These are phyloP conservation scores for Anableps anableps DNA, from an alignment of 2,797 vertebrate species.

Conservation along the genomic window DNA sequence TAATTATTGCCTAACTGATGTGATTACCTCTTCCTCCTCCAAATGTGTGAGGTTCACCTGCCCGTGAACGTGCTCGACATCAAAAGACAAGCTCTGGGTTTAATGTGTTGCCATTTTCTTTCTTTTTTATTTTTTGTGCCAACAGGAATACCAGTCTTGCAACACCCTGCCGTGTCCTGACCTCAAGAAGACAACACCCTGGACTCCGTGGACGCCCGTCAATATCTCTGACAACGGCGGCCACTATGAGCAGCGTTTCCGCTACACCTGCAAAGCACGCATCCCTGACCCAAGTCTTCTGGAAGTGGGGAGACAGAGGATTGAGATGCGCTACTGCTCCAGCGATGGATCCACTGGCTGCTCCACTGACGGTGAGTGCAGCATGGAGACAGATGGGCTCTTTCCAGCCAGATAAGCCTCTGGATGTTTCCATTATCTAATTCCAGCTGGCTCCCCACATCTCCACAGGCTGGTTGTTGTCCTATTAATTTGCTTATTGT, in stretches of 20 bases:
- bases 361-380: conserved; percentile 91
- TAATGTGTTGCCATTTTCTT: not conserved
- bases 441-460: conserved; percentile 37
- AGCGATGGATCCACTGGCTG: conserved; percentile 94
- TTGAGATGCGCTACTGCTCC: conserved; percentile 98
- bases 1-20: conserved; percentile 49
- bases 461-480: conserved; percentile 52
- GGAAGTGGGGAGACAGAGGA: conserved; percentile 94
- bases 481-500: conserved; percentile 32
- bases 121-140: not conserved
- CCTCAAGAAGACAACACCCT: conserved; percentile 96
- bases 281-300: conserved; percentile 89
- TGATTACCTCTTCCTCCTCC: conserved; percentile 34
- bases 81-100: conserved; percentile 6
- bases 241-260: conserved; percentile 95
- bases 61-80: not conserved
- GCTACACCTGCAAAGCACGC: conserved; percentile 96
- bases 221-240: conserved; percentile 97
- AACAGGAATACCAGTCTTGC: conserved; percentile 94
- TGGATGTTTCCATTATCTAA: conserved; percentile 42
- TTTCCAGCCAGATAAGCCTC: conserved; percentile 40
- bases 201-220: conserved; percentile 97
- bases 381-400: conserved; percentile 40
- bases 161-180: conserved; percentile 92
- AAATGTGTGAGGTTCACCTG: conserved; percentile 16